Evolutionary conservation across 2,888 invertebrate genomes (phyloP), one percentile per base, ranked within the genome.

Genomic region (Ormyrus rosae): DNA sequence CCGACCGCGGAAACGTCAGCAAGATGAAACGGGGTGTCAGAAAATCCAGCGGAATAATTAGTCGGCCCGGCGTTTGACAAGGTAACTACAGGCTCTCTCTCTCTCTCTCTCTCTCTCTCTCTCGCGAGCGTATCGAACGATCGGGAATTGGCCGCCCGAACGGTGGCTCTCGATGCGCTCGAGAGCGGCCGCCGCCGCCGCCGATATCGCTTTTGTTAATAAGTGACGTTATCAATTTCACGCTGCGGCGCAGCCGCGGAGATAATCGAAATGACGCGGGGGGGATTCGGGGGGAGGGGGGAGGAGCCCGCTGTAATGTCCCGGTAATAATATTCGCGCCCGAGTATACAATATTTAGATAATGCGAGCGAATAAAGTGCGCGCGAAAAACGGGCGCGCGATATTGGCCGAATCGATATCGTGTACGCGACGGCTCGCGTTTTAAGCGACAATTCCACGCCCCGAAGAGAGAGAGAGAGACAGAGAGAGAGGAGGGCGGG

Each of bases 151-250:
- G 34, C 34, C 46, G 61, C 67, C 61, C 51, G 56, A 53, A 48
- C 46, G 60, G 46, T 34, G 34, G 34, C 34, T 34, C 34, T 4
- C 34, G 34, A 34, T 34, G 34, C 34, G 34, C 34, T 34, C 34
- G 34, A 34, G 34, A 34, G 19, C 19, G 19, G 19, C 34, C 34
- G 34, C 34, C 34, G 34, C 34, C 19, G 19, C 56, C 53, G 11
- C n/a, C 55, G 73, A 71, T 82, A 76, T 76, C 81, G 76, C 74
- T 77, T 77, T 77, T 69, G 82, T 80, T 80, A 80, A 80, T 77
- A 79, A 80, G 79, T 70, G 82, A 82, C 82, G 80, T 82, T 82
- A 82, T 82, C 82, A 80, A 82, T 82, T 77, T 82, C 77, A 71
- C 82, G 81, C 58, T 60, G 63, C 13, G 34, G 34, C 55, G 63